A percentile compares a stretch with the other conserved stretches of the same genome.
Evolutionary conservation across 92 coral and sea anemone genomes (phyloP).

Genomic region (Plumapathes pennacea): DNA sequence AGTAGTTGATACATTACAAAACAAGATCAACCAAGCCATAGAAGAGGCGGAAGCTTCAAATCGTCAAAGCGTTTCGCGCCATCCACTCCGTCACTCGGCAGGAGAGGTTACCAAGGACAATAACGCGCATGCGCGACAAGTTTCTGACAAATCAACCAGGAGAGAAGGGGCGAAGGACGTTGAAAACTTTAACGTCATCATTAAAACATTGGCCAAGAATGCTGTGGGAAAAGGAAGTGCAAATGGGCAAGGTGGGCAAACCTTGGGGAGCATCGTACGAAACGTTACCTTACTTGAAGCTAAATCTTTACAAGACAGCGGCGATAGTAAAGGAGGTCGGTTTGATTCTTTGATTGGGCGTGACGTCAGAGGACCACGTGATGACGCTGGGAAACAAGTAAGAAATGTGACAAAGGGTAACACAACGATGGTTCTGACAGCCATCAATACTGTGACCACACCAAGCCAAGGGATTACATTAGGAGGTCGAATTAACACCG

Average conservation of each 20-base stretch:
- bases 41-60: conserved; percentile 54
- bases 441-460: too few species aligned
- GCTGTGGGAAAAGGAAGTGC: conserved; percentile 17
- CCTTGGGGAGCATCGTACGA: too few species aligned
- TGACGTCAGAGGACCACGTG: too few species aligned
- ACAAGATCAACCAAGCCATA: conserved; percentile 61
- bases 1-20: conserved; percentile 34
- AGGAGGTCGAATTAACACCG: too few species aligned
- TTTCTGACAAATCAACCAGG: conserved; percentile 1
- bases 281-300: too few species aligned
- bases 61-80: conserved; percentile 13
- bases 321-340: too few species aligned
- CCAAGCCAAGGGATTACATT: too few species aligned
- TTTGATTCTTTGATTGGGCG: too few species aligned
- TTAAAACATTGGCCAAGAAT: conserved; percentile 2
- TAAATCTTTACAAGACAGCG: too few species aligned
- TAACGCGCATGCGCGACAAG: conserved; percentile 45
- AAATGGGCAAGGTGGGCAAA: conserved; percentile 8
- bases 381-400: too few species aligned
- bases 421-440: too few species aligned
- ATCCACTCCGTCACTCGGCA: conserved; percentile 3
- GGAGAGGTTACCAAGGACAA: conserved; percentile 31
- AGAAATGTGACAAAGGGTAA: too few species aligned
- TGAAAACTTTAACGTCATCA: conserved; percentile 4
- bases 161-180: not conserved